Percentiles rank a stretch among this genome's conserved stretches.
These are phyloP conservation scores for Catostomus latipinnis DNA, from an alignment of 2,797 vertebrate genomes.

Conservation along the genomic window DNA sequence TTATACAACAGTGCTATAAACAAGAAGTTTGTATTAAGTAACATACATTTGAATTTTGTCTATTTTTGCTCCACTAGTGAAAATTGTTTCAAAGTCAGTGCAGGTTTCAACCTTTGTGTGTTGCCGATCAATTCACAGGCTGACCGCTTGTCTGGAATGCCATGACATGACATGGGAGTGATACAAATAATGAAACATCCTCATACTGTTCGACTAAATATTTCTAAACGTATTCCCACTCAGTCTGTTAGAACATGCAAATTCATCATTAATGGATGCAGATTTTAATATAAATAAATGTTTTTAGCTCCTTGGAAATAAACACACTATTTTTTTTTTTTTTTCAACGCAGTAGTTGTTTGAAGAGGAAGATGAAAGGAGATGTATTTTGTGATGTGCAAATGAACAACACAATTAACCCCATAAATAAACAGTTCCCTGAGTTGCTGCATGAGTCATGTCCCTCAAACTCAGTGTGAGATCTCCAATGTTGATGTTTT, in stretches of 20 bases:
- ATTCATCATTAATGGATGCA: conserved; percentile 29
- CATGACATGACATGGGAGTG: too few relatives aligned
- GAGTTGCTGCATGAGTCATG: neutral
- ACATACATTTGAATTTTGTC: too few relatives aligned
- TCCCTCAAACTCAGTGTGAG: conserved; percentile 13
- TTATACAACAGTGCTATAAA: too few relatives aligned
- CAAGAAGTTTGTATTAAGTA: too few relatives aligned
- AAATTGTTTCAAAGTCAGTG: too few relatives aligned
- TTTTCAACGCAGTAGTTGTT: conserved; percentile 31
- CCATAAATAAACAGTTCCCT: conserved; percentile 3
- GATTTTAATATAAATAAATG: neutral
- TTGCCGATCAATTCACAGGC: too few relatives aligned
- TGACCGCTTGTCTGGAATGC: too few relatives aligned
- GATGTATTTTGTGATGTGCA: conserved; percentile 38
- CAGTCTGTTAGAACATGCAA: neutral
- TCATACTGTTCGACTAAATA: too few relatives aligned
- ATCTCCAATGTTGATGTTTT: neutral
- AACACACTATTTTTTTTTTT: neutral
- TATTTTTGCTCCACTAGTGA: too few relatives aligned
- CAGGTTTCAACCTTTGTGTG: too few relatives aligned
- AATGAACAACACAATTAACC: conserved; percentile 30
- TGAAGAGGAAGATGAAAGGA: conserved; percentile 46
- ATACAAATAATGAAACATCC: too few relatives aligned
- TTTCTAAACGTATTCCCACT: conserved; percentile 8
- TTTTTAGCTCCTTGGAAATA: conserved; percentile 24